Percentiles rank a stretch among this genome's conserved stretches.
Evolutionary conservation across 2,888 invertebrate genomes (phyloP).

Genomic region (Polylopha cassiicola): DNA sequence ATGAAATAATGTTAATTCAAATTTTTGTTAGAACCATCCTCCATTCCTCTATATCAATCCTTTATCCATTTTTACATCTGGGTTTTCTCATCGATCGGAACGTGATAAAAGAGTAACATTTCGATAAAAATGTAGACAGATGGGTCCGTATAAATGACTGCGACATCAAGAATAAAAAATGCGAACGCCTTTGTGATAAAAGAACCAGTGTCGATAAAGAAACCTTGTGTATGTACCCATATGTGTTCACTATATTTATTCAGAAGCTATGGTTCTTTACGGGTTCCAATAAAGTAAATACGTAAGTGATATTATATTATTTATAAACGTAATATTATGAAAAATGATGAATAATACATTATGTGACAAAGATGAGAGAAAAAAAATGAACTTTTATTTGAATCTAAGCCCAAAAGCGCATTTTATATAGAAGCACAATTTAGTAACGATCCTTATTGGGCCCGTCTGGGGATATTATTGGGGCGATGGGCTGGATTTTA

Average conservation of each 20-base stretch:
- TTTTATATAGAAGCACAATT: slow-evolving; percentile 63
- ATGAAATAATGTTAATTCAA: no score
- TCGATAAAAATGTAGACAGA: slow-evolving; percentile 1
- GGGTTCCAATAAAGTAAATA: no score
- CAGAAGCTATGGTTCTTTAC: no score
- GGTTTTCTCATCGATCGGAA: neutral
- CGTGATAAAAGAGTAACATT: neutral
- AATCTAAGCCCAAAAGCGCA: slow-evolving; percentile 29
- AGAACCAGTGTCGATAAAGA: neutral
- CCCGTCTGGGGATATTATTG: slow-evolving; percentile 59
- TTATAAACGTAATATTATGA: no score
- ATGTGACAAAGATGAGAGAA: no score
- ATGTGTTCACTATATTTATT: no score
- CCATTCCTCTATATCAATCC: no score
- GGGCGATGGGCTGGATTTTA: slow-evolving; percentile 62
- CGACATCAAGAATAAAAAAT: neutral
- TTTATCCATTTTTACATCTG: no score
- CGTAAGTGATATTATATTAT: no score
- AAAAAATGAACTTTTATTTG: slow-evolving; percentile 17
- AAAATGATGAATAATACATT: no score
- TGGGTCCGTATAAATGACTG: neutral
- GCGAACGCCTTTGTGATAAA: neutral
- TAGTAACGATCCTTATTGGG: slow-evolving; percentile 59
- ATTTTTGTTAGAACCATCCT: no score
- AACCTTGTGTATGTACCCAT: no score